A percentile compares a stretch with the other conserved stretches of the same genome.
These are phyloP conservation scores for Cichlasoma orientale DNA, from an alignment of 2,797 vertebrate species.

Conservation along the genomic window DNA sequence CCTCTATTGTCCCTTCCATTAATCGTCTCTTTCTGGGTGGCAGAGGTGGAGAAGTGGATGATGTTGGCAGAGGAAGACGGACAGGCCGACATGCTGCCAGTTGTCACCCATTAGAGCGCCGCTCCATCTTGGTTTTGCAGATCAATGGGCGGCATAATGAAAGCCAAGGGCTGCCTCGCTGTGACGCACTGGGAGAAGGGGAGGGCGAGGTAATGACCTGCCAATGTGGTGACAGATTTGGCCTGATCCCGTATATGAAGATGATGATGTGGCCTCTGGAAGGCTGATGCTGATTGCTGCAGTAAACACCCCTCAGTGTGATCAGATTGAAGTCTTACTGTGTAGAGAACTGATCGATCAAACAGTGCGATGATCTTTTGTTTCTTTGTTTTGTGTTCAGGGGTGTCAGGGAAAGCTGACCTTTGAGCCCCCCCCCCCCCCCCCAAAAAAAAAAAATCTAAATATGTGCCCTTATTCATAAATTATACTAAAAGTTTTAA, in stretches of 20 bases:
- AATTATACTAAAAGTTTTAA: background rate
- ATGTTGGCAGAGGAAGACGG: conserved; percentile 40
- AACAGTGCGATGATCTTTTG: background rate
- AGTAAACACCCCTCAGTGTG: background rate
- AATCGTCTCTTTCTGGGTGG: background rate
- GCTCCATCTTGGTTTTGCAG: conserved; percentile 59
- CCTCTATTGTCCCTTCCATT: background rate
- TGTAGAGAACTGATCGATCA: background rate
- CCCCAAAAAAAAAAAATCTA: background rate
- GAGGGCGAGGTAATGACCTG: background rate
- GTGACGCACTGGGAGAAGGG: background rate
- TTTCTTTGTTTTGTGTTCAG: background rate
- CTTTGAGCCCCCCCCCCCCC: background rate
- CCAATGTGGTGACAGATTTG: conserved; percentile 4
- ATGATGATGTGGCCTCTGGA: background rate
- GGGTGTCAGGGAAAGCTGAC: background rate
- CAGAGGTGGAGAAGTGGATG: conserved; percentile 1
- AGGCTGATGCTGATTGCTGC: conserved; percentile 11
- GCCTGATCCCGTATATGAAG: background rate
- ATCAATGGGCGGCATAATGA: conserved; percentile 63
- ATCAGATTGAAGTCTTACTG: background rate
- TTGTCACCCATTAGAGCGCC: conserved; percentile 58
- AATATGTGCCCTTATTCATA: background rate
- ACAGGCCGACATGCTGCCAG: conserved; percentile 60
- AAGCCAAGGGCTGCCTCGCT: conserved; percentile 31